Base-by-base conservation (phyloP, 92 coral and sea anemone genomes). In the Umimayanthus kanabou region DNA sequence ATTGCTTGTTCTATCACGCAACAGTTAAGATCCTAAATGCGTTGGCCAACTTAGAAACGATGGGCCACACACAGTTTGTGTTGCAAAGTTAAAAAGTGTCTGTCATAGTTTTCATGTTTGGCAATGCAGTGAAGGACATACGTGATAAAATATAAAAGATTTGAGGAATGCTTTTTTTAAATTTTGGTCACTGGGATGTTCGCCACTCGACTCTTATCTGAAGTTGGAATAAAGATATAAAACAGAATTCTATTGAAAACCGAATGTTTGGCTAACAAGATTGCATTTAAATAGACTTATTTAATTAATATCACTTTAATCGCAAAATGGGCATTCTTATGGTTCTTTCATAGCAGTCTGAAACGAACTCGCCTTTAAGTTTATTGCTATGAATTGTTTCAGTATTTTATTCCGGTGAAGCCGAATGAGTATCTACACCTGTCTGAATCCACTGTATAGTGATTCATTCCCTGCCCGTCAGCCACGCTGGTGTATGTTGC, bases 1-100 rank as follows among this genome's bases (percentile, higher is more conserved):
- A 23, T 40, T 61, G 85, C 37, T 16, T 64, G 53, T 66, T 23
- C 16, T 81, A 66, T 81, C 85, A 81, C 85, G 85, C 75, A 81
- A 81, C 58, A 53, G 50, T 64, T 39, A 30, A 33, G 14, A 22
- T 69, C 57, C 3, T 25, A 37, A 61, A 57, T 18, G 39, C 18
- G 43, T 47, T 78, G 61, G 65, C 43, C 64, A 78, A 78, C 58
- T 43, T 4, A 77, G 29, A 13, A 10, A 53, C 11, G 50, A 16
- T 29, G 26, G 75, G 75, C 75, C 85, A 81, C 85, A 65, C 85
- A 47, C 85, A 81, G 10, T 15, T 26, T 78, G 10, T 9, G 85
- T 61, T 81, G 15, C 22, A 61, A 13, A 57, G 40, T 37, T 14
- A 23, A 57, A 79, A 79, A 29, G 13, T 80, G 20, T 80, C 42